A percentile compares a stretch with the other conserved stretches of the same genome.
These are phyloP conservation scores for Euura lappo DNA, from an alignment of 1,140 invertebrate species.

Conservation along the genomic window DNA sequence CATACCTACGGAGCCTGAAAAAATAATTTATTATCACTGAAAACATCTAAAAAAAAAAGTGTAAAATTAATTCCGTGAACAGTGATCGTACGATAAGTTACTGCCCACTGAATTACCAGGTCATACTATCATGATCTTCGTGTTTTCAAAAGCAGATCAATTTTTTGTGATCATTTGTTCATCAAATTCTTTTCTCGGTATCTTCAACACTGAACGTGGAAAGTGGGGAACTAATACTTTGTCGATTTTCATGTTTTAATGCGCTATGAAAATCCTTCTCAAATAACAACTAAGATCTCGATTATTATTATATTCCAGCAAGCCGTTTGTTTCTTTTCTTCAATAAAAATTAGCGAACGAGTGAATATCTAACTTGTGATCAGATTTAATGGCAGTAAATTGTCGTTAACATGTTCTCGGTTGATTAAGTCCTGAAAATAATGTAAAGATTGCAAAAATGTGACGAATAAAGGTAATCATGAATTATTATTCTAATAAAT, in stretches of 20 bases:
- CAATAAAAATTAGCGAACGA: too few relatives aligned
- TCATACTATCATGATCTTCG: background rate
- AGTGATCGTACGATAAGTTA: background rate
- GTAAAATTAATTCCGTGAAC: background rate
- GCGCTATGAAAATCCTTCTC: too few relatives aligned
- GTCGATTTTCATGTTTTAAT: too few relatives aligned
- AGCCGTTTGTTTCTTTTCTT: too few relatives aligned
- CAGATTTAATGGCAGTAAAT: conserved; percentile 5
- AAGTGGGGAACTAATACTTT: too few relatives aligned
- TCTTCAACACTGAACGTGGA: too few relatives aligned
- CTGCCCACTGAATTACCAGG: background rate
- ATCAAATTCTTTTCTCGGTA: too few relatives aligned
- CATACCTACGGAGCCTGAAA: conserved; percentile 61
- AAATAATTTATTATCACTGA: conserved; percentile 49
- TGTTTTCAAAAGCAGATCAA: too few relatives aligned
- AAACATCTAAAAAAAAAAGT: conserved; percentile 29
- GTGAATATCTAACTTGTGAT: background rate
- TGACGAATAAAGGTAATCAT: background rate
- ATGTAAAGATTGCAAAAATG: background rate
- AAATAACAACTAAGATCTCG: too few relatives aligned
- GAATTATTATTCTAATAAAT: background rate
- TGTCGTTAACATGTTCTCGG: background rate
- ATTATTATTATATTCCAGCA: too few relatives aligned
- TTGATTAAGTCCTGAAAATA: background rate
- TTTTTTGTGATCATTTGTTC: too few relatives aligned